phyloP scores from a whole-genome alignment of 2,888 invertebrate species.

The Noctua comes region DNA sequence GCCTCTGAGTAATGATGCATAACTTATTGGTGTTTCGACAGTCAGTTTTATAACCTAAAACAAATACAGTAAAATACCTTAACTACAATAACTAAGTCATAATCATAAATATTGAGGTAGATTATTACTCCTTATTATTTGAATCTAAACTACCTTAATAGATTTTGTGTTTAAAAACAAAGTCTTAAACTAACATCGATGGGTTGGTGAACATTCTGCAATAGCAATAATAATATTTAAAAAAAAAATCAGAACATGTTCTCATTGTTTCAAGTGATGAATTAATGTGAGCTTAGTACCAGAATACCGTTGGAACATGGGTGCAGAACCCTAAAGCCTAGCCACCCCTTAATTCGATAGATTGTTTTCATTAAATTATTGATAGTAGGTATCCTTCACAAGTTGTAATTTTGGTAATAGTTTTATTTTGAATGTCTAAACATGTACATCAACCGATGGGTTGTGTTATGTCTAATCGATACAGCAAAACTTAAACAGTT shows the following conservation, averaged over 20 bases:
- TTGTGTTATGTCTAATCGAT: background rate
- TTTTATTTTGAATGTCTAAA: background rate
- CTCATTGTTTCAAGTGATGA: constrained; percentile 15
- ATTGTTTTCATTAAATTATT: background rate
- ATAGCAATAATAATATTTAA: constrained; percentile 25
- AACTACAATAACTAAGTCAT: constrained; percentile 62
- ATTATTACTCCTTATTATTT: constrained; percentile 56
- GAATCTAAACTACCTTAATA: constrained; percentile 47
- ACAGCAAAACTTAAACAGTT: background rate
- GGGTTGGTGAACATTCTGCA: constrained; percentile 40
- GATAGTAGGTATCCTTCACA: background rate
- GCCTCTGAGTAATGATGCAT: constrained; percentile 30
- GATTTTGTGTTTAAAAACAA: constrained; percentile 47
- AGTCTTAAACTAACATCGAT: constrained; percentile 57
- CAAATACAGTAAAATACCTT: constrained; percentile 59
- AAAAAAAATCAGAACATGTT: constrained; percentile 9
- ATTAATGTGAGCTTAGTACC: constrained; percentile 22
- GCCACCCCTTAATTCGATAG: background rate
- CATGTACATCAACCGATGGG: background rate
- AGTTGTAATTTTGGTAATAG: background rate
- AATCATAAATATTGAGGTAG: constrained; percentile 65
- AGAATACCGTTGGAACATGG: constrained; percentile 9
- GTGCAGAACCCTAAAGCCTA: background rate
- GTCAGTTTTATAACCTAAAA: constrained; percentile 57
- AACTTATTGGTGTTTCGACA: constrained; percentile 43